These are phyloP conservation scores for Carassius auratus DNA, from an alignment of 2,113 vertebrate species.

Conservation along the genomic window DNA sequence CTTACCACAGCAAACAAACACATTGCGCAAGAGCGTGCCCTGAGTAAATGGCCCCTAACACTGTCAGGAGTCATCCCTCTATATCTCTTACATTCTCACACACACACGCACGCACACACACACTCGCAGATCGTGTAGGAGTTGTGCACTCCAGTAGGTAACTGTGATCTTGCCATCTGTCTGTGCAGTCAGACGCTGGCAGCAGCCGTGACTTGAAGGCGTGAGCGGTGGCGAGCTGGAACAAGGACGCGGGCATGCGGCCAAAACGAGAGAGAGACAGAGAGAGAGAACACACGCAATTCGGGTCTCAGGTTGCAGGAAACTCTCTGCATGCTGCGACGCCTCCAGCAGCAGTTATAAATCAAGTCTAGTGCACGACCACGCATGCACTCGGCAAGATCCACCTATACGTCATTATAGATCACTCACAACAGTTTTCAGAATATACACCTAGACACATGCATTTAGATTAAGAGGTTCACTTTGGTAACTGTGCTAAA, in stretches of 20 bases:
- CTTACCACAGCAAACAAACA: too few species aligned
- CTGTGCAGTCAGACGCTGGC: slow-evolving; percentile 59
- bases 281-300: slow-evolving; percentile 37
- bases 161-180: slow-evolving; percentile 64
- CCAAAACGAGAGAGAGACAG: slow-evolving; percentile 27
- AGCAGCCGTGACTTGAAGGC: slow-evolving; percentile 57
- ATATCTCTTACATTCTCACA: slow-evolving; percentile 21
- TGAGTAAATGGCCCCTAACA: too few species aligned
- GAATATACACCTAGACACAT: neutral
- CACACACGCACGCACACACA: slow-evolving; percentile 15
- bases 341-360: slow-evolving; percentile 64
- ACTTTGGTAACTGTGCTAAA: neutral
- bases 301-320: slow-evolving; percentile 58
- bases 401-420: slow-evolving; percentile 61
- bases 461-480: neutral
- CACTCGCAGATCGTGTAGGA: slow-evolving; percentile 49
- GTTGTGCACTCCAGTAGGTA: slow-evolving; percentile 57
- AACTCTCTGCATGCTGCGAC: slow-evolving; percentile 56
- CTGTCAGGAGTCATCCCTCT: neutral
- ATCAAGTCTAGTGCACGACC: slow-evolving; percentile 53
- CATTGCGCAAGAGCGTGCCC: too few species aligned
- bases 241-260: slow-evolving; percentile 49
- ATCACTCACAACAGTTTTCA: slow-evolving; percentile 46
- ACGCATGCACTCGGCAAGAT: slow-evolving; percentile 14
- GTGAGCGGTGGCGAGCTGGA: slow-evolving; percentile 57